A percentile compares a stretch with the other conserved stretches of the same genome.
Conservation (phyloP, 2,113 vertebrate genomes). For the Myiagra hebetior region DNA sequence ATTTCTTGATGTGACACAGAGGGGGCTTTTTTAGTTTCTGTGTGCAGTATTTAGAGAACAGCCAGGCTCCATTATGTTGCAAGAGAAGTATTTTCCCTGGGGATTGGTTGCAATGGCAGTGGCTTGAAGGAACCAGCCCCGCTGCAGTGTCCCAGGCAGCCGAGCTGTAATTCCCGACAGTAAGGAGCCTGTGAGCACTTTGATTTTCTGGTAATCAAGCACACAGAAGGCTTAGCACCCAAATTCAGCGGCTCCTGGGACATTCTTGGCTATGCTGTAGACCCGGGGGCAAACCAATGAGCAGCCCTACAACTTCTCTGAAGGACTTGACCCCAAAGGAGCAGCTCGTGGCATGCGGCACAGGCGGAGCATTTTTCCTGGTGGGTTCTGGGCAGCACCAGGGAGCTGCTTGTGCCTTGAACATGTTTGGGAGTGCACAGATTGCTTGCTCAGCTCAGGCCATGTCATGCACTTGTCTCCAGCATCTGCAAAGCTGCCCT, state of each 20-base stretch:
- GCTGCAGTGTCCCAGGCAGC: background rate
- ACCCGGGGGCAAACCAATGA: background rate
- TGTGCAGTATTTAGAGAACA: background rate
- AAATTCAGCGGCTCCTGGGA: background rate
- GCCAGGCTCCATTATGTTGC: rapidly evolving
- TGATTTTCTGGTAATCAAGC: background rate
- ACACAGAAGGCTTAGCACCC: rapidly evolving
- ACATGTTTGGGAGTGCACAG: too few species aligned
- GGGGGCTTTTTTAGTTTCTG: background rate
- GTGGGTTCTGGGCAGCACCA: rapidly evolving
- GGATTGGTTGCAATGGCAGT: rapidly evolving
- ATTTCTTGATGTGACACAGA: rapidly evolving
- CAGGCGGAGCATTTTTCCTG: rapidly evolving
- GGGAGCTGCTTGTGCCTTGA: background rate
- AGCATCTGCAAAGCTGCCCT: background rate
- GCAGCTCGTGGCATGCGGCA: rapidly evolving
- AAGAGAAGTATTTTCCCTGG: background rate
- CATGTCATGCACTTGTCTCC: rapidly evolving
- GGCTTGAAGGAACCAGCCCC: background rate
- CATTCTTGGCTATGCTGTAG: rapidly evolving
- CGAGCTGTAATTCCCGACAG: background rate
- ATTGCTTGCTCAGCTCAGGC: background rate
- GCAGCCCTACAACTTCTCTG: background rate
- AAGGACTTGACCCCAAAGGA: background rate
- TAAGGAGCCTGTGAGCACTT: background rate